A percentile compares a stretch with the other conserved stretches of the same genome.
These are phyloP conservation scores for Astropecten irregularis DNA, from an alignment of 53 echinoderm and acorn worm species.

Conservation along the genomic window DNA sequence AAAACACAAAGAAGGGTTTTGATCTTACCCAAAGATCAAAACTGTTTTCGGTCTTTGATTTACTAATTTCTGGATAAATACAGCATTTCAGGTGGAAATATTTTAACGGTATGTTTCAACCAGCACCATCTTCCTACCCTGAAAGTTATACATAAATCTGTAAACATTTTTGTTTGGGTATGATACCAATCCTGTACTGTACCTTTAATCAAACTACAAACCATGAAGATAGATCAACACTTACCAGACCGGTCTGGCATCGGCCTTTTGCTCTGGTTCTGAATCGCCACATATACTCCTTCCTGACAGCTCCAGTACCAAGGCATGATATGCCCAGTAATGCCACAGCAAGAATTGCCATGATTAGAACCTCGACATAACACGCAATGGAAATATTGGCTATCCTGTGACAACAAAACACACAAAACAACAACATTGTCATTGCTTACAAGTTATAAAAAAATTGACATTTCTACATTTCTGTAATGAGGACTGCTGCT, in stretches of 20 bases:
- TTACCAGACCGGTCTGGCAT: slow-evolving; percentile 89
- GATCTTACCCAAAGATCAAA: no score
- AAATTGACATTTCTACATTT: neutral
- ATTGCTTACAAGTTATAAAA: neutral
- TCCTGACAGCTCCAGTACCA: slow-evolving; percentile 92
- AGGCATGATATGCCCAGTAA: slow-evolving; percentile 84
- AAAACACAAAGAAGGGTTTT: no score
- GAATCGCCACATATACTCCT: slow-evolving; percentile 91
- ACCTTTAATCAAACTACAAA: no score
- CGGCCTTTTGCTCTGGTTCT: slow-evolving; percentile 76
- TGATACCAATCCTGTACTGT: no score
- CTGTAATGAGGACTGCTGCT: neutral
- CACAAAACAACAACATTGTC: neutral
- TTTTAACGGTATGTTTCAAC: no score
- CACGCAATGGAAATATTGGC: slow-evolving; percentile 69
- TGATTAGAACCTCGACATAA: slow-evolving; percentile 61
- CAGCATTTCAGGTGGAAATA: no score
- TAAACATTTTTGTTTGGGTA: no score
- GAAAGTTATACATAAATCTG: no score
- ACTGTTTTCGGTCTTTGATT: no score
- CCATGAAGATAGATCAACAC: no score
- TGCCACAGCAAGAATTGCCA: slow-evolving; percentile 71
- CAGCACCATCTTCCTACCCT: no score
- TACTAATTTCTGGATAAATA: no score
- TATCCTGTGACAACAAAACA: slow-evolving; percentile 52